These are phyloP conservation scores for Paramormyrops kingsleyae DNA, from an alignment of 2,113 vertebrate species.

Conservation along the genomic window DNA sequence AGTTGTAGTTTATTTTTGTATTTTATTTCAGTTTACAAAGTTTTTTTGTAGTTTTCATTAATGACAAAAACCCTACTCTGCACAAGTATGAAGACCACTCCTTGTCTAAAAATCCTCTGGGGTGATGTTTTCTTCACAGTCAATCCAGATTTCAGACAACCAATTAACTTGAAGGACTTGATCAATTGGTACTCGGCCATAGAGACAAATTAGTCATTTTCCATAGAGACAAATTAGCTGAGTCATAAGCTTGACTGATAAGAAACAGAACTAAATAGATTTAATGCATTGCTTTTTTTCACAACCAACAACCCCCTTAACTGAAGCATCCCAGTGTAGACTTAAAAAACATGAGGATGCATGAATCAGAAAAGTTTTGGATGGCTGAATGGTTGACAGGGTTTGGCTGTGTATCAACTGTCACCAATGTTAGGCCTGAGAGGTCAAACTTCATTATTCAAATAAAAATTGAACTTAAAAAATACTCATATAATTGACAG, in stretches of 20 bases:
- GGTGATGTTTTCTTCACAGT: not conserved
- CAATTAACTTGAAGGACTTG: not conserved
- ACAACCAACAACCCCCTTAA: not conserved
- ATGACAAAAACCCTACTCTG: not conserved
- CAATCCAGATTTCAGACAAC: not conserved
- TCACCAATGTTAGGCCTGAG: not conserved
- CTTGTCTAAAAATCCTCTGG: not conserved
- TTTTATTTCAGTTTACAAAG: not conserved
- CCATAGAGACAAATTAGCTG: not conserved
- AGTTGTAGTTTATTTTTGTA: not conserved
- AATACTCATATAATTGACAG: not conserved
- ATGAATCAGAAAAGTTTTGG: not conserved
- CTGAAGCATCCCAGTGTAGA: not conserved
- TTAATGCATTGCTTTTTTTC: not conserved
- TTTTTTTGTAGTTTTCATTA: not conserved
- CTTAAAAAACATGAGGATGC: not conserved
- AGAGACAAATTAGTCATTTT: not conserved
- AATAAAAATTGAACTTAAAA: too few relatives aligned
- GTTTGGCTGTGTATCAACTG: not conserved
- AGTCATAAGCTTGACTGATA: not conserved
- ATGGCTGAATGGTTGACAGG: not conserved
- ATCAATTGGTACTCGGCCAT: not conserved
- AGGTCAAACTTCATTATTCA: too few relatives aligned
- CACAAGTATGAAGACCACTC: not conserved
- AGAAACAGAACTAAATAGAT: not conserved